These are phyloP conservation scores for Lutjanus campechanus DNA, from an alignment of 2,797 vertebrate species.

Conservation along the genomic window DNA sequence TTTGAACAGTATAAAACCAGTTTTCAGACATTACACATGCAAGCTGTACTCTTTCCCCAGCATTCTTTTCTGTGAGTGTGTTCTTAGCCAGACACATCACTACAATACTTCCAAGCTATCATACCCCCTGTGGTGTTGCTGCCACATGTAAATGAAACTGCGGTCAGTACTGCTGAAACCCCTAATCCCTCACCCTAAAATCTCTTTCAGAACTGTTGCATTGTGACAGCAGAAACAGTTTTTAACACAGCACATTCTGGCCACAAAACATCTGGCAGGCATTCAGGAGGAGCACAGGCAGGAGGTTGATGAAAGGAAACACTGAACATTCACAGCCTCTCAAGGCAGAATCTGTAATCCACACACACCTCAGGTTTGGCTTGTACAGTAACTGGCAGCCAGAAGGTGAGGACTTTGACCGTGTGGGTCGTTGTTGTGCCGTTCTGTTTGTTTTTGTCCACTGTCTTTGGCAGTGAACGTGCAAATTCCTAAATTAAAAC, in stretches of 20 bases:
- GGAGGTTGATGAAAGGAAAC: constrained; percentile 46
- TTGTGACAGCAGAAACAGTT: constrained; percentile 12
- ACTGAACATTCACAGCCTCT: constrained; percentile 30
- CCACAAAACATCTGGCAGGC: constrained; percentile 30
- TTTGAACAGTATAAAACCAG: neutral
- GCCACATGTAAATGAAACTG: constrained; percentile 13
- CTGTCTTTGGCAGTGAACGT: neutral
- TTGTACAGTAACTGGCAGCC: constrained; percentile 8
- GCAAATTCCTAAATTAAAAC: neutral
- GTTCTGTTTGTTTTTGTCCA: neutral
- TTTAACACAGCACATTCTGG: constrained; percentile 15
- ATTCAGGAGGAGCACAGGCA: constrained; percentile 12
- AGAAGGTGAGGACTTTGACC: neutral
- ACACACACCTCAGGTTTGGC: constrained; percentile 19
- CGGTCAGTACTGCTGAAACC: neutral
- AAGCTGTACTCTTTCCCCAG: neutral
- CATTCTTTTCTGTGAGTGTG: neutral
- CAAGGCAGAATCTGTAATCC: neutral
- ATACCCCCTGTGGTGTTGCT: neutral
- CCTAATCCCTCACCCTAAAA: neutral
- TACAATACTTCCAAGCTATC: neutral
- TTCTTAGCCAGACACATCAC: neutral
- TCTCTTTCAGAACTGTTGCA: constrained; percentile 19
- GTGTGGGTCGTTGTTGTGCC: neutral
- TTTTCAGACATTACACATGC: neutral